Conservation (phyloP, 2,113 vertebrate species). For the Ariopsis seemanni region DNA sequence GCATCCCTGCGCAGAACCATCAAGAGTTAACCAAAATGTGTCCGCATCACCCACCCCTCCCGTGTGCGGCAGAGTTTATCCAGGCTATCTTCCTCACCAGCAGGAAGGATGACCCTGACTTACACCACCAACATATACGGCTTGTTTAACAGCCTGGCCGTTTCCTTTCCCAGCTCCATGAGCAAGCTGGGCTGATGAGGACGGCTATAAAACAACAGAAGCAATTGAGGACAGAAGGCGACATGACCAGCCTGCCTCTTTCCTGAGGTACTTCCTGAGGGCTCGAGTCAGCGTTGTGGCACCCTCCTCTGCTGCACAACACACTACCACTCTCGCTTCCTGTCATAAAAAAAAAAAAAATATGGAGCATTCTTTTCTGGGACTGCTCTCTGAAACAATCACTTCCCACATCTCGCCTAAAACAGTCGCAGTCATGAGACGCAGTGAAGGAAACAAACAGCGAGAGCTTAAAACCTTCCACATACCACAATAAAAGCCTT, state of each 20-base stretch:
- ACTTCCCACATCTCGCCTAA: slow-evolving; percentile 7
- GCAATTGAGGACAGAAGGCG: slow-evolving; percentile 51
- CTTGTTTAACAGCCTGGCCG: slow-evolving; percentile 49
- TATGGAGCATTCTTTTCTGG: slow-evolving; percentile 39
- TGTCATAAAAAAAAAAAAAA: slow-evolving; percentile 54
- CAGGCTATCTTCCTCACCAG: slow-evolving; percentile 39
- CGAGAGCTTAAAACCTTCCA: not conserved
- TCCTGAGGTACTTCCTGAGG: slow-evolving; percentile 54
- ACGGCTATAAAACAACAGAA: slow-evolving; percentile 52
- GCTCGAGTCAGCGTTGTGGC: slow-evolving; percentile 36
- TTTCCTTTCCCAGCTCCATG: slow-evolving; percentile 55
- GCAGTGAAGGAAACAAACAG: slow-evolving; percentile 1
- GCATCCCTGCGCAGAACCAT: no score
- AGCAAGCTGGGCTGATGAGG: slow-evolving; percentile 42
- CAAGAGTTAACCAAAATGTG: not conserved
- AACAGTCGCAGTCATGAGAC: slow-evolving; percentile 14
- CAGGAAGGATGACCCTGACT: slow-evolving; percentile 55
- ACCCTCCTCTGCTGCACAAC: slow-evolving; percentile 38
- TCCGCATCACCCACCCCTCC: not conserved
- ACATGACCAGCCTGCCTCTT: slow-evolving; percentile 39
- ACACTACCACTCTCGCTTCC: slow-evolving; percentile 48
- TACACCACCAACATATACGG: slow-evolving; percentile 46
- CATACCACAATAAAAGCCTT: not conserved
- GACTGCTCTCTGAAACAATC: slow-evolving; percentile 45
- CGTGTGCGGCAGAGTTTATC: slow-evolving; percentile 30